Conservation (phyloP, 2,797 vertebrate species). For the Ispidina lecontei region DNA sequence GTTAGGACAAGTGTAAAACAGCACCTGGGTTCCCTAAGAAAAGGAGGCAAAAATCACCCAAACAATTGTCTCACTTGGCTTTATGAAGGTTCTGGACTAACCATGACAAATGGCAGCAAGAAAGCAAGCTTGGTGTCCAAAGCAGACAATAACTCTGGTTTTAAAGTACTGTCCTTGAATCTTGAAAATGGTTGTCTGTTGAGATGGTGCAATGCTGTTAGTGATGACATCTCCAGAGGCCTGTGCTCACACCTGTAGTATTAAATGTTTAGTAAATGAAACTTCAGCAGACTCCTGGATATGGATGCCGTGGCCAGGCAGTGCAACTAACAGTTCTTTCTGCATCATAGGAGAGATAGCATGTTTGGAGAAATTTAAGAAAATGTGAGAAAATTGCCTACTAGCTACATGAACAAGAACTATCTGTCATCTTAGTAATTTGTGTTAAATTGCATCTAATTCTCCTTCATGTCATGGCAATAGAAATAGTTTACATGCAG, state of each 20-base stretch:
- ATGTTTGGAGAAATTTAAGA: not conserved
- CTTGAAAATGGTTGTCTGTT: not conserved
- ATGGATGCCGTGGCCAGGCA: not conserved
- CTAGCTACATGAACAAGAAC: not conserved
- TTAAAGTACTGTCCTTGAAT: not conserved
- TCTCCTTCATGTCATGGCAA: not conserved
- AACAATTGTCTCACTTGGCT: not conserved
- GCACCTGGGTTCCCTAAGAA: not conserved
- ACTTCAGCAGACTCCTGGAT: not conserved
- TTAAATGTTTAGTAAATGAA: not conserved
- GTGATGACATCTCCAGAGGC: not conserved
- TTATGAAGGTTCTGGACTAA: not conserved
- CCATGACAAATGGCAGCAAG: not conserved
- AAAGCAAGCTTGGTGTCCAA: not conserved
- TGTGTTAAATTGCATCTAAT: not conserved
- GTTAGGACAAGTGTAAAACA: not conserved
- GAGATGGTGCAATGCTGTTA: not conserved
- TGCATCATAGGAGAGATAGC: accelerated
- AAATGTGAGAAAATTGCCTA: not conserved
- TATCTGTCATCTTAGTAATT: not conserved
- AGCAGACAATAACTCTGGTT: not conserved
- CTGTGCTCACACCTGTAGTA: not conserved
- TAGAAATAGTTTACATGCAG: not conserved
- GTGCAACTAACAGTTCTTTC: not conserved
- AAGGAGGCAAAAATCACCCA: not conserved